phyloP scores from a whole-genome alignment of 2,797 vertebrate genomes.

The Tympanoctomys barrerae region DNA sequence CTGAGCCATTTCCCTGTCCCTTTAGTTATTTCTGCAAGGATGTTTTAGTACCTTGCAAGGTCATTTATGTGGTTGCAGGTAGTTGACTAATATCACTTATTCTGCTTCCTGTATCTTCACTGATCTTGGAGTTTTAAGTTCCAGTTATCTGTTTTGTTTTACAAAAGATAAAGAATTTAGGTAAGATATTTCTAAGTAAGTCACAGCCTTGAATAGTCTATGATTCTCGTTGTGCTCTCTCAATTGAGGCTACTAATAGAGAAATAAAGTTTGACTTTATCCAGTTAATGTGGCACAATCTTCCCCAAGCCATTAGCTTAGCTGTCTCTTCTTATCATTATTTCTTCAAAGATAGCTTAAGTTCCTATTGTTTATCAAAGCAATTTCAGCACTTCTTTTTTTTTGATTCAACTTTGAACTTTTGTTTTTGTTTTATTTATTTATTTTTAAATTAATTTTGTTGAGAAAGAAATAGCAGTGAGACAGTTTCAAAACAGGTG shows the following conservation, averaged over 20 bases:
- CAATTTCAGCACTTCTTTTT: constrained; percentile 12
- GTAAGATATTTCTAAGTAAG: constrained; percentile 32
- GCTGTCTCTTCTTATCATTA: constrained; percentile 37
- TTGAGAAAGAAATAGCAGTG: no score
- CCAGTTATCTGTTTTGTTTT: constrained; percentile 39
- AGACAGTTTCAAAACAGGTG: no score
- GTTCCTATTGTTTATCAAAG: constrained; percentile 58
- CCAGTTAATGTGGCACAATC: neutral
- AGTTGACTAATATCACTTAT: constrained; percentile 15
- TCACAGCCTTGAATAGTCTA: constrained; percentile 25
- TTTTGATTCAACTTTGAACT: no score
- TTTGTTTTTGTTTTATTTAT: no score
- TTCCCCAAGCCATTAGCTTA: neutral
- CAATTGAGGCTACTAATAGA: neutral
- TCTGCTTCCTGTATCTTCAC: constrained; percentile 36
- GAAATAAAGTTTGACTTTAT: constrained; percentile 54
- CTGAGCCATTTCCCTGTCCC: no score
- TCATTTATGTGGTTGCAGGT: constrained; percentile 25
- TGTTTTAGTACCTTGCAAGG: neutral
- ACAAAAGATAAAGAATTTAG: constrained; percentile 46
- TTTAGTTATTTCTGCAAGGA: constrained; percentile 24
- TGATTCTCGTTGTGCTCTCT: constrained; percentile 35
- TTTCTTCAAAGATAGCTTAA: neutral
- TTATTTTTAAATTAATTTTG: no score
- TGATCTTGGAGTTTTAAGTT: constrained; percentile 53